Base-by-base conservation (phyloP, 2,113 vertebrate genomes). In the Mustela lutreola region DNA sequence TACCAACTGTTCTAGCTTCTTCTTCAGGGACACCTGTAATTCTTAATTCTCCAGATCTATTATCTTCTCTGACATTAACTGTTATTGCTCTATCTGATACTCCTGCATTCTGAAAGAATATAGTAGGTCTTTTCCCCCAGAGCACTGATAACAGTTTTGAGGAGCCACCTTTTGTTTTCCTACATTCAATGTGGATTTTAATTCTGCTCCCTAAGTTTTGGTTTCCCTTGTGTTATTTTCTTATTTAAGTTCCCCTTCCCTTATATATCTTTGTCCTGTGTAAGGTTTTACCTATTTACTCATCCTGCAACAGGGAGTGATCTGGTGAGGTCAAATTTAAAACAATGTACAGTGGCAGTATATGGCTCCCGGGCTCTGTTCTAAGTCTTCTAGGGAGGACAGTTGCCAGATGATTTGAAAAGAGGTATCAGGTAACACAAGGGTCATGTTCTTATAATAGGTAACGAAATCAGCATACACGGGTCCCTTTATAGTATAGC, bases 171-270 rank as follows among this genome's bases (percentile, higher is more conserved):
- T 96, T 79, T 84, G 42, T 53, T 70, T 75, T 53, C 58, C 21
- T 87, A 92, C 22, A 76, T 81, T 92, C 26, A 89, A 33, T 60
- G 15, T 67, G 48, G 90, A 94, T n/a, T 93, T 96, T 79, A 85
- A 91, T 95, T 95, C 71, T 92, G 78, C 8, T 82, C 45, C 81
- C 33, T 91, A 26, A 21, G 50, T 60, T 95, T 94, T 79, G 82
- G n/a, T 89, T 91, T 63, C 18, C 48, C 7, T 81, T 67, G 4
- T 71, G 2, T 93, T 96, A 48, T 70, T 88, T 94, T 88, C 42
- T 91, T 65, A 71, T 71, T 78, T 95, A 12, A 36, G 58, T 4
- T 22, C 48, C 33, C n/a, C 1, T 22, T 39, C 11, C 62, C n/a
- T 24, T 78, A 71, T 73, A 11, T 63, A 42, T 42, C n/a, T 81